phyloP scores from a whole-genome alignment of 2,113 vertebrate genomes.

The Orcinus orca region DNA sequence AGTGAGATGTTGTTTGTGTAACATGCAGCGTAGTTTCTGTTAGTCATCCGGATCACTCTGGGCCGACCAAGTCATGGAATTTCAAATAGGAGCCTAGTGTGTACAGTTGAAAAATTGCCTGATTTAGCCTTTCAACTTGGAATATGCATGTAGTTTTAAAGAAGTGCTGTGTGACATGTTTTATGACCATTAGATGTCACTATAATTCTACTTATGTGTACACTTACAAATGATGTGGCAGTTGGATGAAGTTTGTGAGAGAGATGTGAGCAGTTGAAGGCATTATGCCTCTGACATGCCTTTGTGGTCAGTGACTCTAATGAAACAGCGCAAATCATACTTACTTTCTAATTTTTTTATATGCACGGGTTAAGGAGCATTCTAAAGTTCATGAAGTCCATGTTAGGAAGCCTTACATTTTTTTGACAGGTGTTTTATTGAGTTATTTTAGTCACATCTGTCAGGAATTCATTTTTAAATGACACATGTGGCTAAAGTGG shows the following conservation, averaged over 20 bases:
- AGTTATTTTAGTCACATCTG: background rate
- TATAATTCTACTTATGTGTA: slow-evolving; percentile 70
- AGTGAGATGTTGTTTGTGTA: slow-evolving; percentile 78
- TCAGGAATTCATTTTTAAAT: slow-evolving; percentile 11
- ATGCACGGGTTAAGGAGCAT: background rate
- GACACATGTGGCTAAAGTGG: background rate
- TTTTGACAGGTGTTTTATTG: background rate
- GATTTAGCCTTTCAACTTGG: slow-evolving; percentile 64
- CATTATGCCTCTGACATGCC: background rate
- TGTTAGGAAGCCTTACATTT: background rate
- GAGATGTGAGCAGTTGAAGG: slow-evolving; percentile 20
- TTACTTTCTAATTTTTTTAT: background rate
- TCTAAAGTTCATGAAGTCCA: background rate
- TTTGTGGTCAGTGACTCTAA: background rate
- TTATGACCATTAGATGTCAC: slow-evolving; percentile 81
- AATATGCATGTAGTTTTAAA: slow-evolving; percentile 66
- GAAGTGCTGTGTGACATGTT: slow-evolving; percentile 73
- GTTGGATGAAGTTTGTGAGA: background rate
- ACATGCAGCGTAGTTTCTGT: slow-evolving; percentile 49
- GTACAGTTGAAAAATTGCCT: slow-evolving; percentile 57
- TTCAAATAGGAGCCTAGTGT: slow-evolving; percentile 68
- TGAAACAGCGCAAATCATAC: background rate
- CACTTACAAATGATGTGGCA: slow-evolving; percentile 61
- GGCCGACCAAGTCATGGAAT: slow-evolving; percentile 7
- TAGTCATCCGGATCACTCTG: slow-evolving; percentile 43